Evolutionary conservation across 2,797 vertebrate genomes (phyloP).

Genomic region (Hozukius guyotensis): DNA sequence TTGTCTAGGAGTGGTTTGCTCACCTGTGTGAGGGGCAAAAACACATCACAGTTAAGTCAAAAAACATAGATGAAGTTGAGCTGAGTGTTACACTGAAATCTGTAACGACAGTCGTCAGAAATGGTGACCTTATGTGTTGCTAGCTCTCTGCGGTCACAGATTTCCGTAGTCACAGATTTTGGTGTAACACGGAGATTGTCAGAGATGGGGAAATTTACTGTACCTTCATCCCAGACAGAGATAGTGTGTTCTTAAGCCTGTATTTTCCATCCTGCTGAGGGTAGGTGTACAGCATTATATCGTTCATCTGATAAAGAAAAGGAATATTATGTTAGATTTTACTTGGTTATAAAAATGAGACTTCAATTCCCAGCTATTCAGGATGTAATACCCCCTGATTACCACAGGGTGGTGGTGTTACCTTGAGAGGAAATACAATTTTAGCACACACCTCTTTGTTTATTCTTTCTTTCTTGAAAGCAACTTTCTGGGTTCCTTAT

Average conservation of each 20-base stretch:
- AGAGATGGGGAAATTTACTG: not conserved
- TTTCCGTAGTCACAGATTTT: too few species aligned
- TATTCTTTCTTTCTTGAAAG: slow-evolving; percentile 13
- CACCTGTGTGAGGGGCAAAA: slow-evolving; percentile 79
- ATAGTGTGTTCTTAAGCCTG: slow-evolving; percentile 90
- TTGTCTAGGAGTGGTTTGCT: slow-evolving; percentile 90
- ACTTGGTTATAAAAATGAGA: not conserved
- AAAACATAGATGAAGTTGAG: not conserved
- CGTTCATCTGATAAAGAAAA: slow-evolving; percentile 89
- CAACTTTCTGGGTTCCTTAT: not conserved
- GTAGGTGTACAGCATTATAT: slow-evolving; percentile 95
- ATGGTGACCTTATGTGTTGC: too few species aligned
- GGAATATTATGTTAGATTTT: not conserved
- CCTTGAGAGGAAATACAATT: not conserved
- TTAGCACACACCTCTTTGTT: not conserved
- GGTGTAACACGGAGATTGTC: not conserved
- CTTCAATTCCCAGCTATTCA: not conserved
- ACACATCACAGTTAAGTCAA: not conserved
- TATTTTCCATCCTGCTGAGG: slow-evolving; percentile 98
- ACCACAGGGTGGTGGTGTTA: slow-evolving; percentile 72
- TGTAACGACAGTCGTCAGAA: too few species aligned
- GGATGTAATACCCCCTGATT: not conserved
- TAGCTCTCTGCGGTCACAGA: fast-evolving
- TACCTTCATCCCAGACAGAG: slow-evolving; percentile 94
- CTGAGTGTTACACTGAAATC: not conserved